Evolutionary conservation across 2,797 vertebrate species (phyloP).

Genomic region (Apogon talboti): DNA sequence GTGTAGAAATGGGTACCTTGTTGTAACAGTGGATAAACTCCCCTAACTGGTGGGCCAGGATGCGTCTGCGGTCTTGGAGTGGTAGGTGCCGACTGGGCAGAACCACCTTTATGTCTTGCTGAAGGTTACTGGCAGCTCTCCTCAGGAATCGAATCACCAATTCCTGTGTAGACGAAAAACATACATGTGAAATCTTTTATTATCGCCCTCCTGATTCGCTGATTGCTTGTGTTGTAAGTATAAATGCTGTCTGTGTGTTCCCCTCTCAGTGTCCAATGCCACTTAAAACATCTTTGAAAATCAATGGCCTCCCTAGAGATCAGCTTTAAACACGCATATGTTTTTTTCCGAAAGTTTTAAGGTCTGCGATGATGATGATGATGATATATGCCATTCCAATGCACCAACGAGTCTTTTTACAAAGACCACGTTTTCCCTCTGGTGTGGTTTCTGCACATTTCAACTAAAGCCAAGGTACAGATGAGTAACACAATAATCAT

Average conservation of each 20-base stretch:
- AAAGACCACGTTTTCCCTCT: constrained; percentile 60
- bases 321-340: constrained; percentile 12
- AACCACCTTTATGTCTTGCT: constrained; percentile 87
- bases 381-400: constrained; percentile 57
- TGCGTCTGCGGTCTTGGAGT: constrained; percentile 85
- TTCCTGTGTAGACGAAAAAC: constrained; percentile 82
- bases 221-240: constrained; percentile 17
- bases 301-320: constrained; percentile 8
- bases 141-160: constrained; percentile 93
- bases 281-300: constrained; percentile 24
- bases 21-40: constrained; percentile 92
- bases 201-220: constrained; percentile 24
- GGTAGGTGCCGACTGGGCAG: constrained; percentile 87
- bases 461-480: constrained; percentile 45
- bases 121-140: constrained; percentile 91
- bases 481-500: constrained; percentile 65
- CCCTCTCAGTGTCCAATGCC: constrained; percentile 10
- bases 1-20: constrained; percentile 81
- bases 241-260: constrained; percentile 10
- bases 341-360: constrained; percentile 59
- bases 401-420: constrained; percentile 62
- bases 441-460: constrained; percentile 51
- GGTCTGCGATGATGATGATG: constrained; percentile 51
- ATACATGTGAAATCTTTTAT: constrained; percentile 18
- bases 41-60: constrained; percentile 91